Evolutionary conservation across 1,140 invertebrate species (phyloP), one percentile per base, ranked within the genome.

Genomic region (Battus philenor): DNA sequence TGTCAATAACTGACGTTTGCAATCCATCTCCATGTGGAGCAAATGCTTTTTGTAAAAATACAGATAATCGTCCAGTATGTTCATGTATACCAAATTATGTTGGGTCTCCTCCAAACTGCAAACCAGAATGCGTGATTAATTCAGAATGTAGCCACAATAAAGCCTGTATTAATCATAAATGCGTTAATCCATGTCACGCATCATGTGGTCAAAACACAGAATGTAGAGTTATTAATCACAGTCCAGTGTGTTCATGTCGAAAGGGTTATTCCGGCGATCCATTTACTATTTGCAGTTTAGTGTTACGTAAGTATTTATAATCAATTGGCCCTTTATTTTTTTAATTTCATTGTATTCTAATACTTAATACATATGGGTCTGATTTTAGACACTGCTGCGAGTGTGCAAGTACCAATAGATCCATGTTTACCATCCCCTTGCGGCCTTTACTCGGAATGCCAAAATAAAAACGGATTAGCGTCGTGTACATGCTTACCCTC

Each of bases 361-460:
- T 41, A 27, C 17, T 9, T 24, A 30, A 15, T 55, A 31, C 18
- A 6, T 3, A 20, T 20, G 18, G 18, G 6, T 20, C n/a, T 20
- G 18, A 20, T 20, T 20, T 26, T 46, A 84, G 80, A 77, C 62
- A 70, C 63, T 26, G 47, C 51, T 24, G 59, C 64, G 7, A 64
- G 54, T 38, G 30, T 61, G 16, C 68, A 78, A 38, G 64, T 45
- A 62, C 76, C 71, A 36, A 65, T 66, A 47, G 87, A 95, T 77
- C 93, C 92, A 1, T 97, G 95, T 70, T 75, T 90, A 56, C 93
- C 93, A 26, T 93, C 92, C 38, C 93, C 94, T 0, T 97, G 95
- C 68, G 93, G 93, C 22, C 84, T 90, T 0, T 93, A 95, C 65
- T 88, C 93, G 0, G 86, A 90, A 56, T 95, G 94, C 64, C 87